Conservation (phyloP, 2,797 vertebrate species). For the Peromyscus melanophrys region DNA sequence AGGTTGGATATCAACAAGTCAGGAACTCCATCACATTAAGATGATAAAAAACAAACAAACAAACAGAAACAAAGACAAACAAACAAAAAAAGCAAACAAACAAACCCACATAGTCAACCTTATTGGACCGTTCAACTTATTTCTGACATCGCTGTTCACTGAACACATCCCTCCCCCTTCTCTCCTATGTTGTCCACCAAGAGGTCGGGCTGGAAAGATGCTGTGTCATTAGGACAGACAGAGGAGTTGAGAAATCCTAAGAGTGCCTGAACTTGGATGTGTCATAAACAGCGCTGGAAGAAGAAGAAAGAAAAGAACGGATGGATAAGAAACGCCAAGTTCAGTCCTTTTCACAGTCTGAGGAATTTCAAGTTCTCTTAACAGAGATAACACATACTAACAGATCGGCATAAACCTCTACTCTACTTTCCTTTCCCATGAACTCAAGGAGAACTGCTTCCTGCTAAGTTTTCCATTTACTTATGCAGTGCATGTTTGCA, state of each 20-base stretch:
- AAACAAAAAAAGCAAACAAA: background rate
- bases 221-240: background rate
- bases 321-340: background rate
- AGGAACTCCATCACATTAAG: background rate
- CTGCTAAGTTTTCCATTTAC: background rate
- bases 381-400: background rate
- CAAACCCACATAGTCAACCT: background rate
- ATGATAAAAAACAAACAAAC: background rate
- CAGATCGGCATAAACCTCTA: background rate
- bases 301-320: background rate
- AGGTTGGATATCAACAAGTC: background rate
- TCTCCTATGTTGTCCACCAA: background rate
- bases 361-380: background rate
- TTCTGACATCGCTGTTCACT: background rate
- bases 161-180: background rate
- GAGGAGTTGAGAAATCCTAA: background rate
- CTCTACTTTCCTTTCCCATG: background rate
- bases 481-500: background rate
- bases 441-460: background rate
- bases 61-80: no score
- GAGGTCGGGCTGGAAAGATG: background rate
- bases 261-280: background rate
- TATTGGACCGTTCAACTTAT: background rate
- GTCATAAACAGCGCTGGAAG: background rate
- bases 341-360: background rate